These are phyloP conservation scores for Mastomys coucha DNA, from an alignment of 2,113 vertebrate genomes.

Conservation along the genomic window DNA sequence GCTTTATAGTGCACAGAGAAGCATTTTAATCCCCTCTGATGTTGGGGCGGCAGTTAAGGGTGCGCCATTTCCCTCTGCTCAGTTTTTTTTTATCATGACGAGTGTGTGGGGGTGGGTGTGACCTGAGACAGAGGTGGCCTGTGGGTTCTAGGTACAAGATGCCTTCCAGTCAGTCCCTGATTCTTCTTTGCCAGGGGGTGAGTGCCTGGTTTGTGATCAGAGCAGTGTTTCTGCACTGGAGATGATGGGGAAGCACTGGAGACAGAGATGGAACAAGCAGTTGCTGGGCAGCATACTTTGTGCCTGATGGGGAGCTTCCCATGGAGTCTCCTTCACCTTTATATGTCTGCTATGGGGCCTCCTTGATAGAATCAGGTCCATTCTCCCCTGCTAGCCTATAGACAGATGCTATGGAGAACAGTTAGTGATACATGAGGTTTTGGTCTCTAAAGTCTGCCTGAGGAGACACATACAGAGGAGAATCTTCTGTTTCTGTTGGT, in stretches of 20 bases:
- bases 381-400: not conserved
- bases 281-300: not conserved
- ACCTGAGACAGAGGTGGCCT: not conserved
- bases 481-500: not conserved
- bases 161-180: not conserved
- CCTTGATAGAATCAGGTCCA: fast-evolving
- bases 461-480: not conserved
- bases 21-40: not conserved
- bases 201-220: not conserved
- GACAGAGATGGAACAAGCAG: not conserved
- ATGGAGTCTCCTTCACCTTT: not conserved
- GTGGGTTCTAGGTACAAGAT: not conserved
- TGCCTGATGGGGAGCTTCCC: fast-evolving
- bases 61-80: not conserved
- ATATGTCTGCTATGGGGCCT: not conserved
- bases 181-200: fast-evolving
- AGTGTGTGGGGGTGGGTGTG: too few species aligned
- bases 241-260: not conserved
- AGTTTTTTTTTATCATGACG: not conserved
- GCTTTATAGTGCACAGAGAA: too few species aligned
- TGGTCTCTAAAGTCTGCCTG: not conserved
- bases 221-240: not conserved
- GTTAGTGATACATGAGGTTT: not conserved
- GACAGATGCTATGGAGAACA: not conserved
- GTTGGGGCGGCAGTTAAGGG: not conserved